Percentiles rank a stretch among this genome's conserved stretches.
Conservation (phyloP, 2,888 invertebrate species). For the Cheilosia vulpina region DNA sequence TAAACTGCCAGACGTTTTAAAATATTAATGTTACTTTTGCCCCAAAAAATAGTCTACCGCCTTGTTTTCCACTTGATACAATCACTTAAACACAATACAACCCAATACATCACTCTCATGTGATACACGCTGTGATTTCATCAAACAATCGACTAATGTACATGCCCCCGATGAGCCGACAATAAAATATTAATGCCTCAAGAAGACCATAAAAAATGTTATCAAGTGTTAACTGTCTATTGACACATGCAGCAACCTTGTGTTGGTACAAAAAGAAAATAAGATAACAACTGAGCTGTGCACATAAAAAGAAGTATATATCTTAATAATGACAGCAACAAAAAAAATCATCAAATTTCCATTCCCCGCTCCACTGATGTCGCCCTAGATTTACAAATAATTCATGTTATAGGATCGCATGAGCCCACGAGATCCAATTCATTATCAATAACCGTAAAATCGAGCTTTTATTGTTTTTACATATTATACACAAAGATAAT, state of each 20-base stretch:
- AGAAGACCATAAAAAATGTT: slow-evolving; percentile 31
- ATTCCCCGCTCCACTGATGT: slow-evolving; percentile 19
- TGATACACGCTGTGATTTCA: neutral
- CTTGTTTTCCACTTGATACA: neutral
- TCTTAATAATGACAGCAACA: slow-evolving; percentile 19
- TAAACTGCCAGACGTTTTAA: no score
- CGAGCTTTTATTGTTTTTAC: slow-evolving; percentile 14
- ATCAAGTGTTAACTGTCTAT: slow-evolving; percentile 36
- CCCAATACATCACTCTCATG: slow-evolving; percentile 10
- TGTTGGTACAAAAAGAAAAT: neutral
- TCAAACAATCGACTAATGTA: slow-evolving; percentile 21
- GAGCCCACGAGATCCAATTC: slow-evolving; percentile 13
- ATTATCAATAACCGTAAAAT: slow-evolving; percentile 27
- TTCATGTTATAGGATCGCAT: slow-evolving; percentile 9
- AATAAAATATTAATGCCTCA: slow-evolving; percentile 30
- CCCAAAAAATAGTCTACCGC: no score
- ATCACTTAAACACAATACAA: slow-evolving; percentile 4
- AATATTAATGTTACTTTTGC: no score
- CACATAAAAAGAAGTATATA: neutral
- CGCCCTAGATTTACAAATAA: slow-evolving; percentile 9
- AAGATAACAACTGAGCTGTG: neutral
- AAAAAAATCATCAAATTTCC: slow-evolving; percentile 29
- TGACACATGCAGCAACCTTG: neutral
- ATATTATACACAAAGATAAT: no score
- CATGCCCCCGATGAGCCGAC: neutral